phyloP scores from a whole-genome alignment of 2,888 invertebrate species.

The Dryobotodes eremita region DNA sequence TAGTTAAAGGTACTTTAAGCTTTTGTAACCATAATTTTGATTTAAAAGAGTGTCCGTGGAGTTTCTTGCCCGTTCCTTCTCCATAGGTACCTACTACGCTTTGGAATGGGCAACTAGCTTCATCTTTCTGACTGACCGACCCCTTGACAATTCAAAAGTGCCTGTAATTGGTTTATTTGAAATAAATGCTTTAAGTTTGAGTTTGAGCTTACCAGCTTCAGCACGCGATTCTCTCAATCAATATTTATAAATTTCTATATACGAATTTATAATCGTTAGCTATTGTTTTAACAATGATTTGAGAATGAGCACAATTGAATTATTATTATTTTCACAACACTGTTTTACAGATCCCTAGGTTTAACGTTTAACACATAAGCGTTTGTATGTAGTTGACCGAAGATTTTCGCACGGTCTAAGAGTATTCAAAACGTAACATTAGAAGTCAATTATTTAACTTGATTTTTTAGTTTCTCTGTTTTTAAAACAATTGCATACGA shows the following conservation, averaged over 20 bases:
- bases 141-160: too few species aligned
- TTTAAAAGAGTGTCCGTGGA: too few species aligned
- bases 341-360: background rate
- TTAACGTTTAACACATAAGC: too few species aligned
- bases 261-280: slow-evolving; percentile 8
- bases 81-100: too few species aligned
- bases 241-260: background rate
- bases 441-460: background rate
- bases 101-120: too few species aligned
- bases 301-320: slow-evolving; percentile 24
- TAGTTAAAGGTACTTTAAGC: background rate
- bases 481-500: background rate
- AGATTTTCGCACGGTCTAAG: background rate
- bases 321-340: slow-evolving; percentile 14
- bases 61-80: too few species aligned
- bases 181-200: too few species aligned
- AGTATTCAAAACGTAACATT: background rate
- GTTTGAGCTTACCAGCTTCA: slow-evolving; percentile 1
- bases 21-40: too few species aligned
- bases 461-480: background rate
- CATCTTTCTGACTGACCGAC: too few species aligned
- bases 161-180: too few species aligned
- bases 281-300: slow-evolving; percentile 17
- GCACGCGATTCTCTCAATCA: background rate
- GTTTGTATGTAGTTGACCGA: background rate